A percentile compares a stretch with the other conserved stretches of the same genome.
Conservation (phyloP, 2,797 vertebrate genomes). For the Sebastes aleutianus region DNA sequence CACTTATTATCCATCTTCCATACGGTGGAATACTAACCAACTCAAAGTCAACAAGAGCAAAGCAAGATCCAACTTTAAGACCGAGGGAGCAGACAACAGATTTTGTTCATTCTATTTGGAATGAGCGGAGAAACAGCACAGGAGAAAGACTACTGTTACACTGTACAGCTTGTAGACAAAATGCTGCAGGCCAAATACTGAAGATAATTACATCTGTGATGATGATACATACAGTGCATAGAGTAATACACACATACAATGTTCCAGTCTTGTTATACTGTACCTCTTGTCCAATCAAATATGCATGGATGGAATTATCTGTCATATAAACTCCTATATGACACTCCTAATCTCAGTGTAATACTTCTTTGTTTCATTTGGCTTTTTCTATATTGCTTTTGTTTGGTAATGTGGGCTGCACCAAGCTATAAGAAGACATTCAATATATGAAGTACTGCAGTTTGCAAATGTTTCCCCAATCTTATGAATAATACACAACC, state of each 20-base stretch:
- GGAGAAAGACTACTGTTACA: not conserved
- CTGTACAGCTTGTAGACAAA: not conserved
- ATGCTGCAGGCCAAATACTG: not conserved
- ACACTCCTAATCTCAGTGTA: not conserved
- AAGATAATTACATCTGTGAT: slow-evolving; percentile 20
- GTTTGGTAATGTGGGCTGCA: not conserved
- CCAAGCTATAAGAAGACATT: not conserved
- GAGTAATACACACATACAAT: not conserved
- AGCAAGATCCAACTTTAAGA: slow-evolving; percentile 48
- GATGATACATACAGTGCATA: not conserved
- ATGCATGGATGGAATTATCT: not conserved
- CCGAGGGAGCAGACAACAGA: slow-evolving; percentile 27
- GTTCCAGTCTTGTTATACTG: not conserved
- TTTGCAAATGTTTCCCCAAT: slow-evolving; percentile 30
- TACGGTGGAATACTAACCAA: slow-evolving; percentile 38
- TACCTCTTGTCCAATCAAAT: not conserved
- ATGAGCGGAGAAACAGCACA: slow-evolving; percentile 5
- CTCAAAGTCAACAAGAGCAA: slow-evolving; percentile 65
- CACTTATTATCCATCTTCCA: slow-evolving; percentile 58
- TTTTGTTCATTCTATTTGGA: slow-evolving; percentile 23
- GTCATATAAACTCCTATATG: not conserved
- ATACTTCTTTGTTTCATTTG: not conserved
- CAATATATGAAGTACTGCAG: slow-evolving; percentile 19
- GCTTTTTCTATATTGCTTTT: not conserved
- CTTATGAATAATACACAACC: slow-evolving; percentile 62